A percentile compares a stretch with the other conserved stretches of the same genome.
These are phyloP conservation scores for Leucoma salicis DNA, from an alignment of 2,888 invertebrate genomes.

Conservation along the genomic window DNA sequence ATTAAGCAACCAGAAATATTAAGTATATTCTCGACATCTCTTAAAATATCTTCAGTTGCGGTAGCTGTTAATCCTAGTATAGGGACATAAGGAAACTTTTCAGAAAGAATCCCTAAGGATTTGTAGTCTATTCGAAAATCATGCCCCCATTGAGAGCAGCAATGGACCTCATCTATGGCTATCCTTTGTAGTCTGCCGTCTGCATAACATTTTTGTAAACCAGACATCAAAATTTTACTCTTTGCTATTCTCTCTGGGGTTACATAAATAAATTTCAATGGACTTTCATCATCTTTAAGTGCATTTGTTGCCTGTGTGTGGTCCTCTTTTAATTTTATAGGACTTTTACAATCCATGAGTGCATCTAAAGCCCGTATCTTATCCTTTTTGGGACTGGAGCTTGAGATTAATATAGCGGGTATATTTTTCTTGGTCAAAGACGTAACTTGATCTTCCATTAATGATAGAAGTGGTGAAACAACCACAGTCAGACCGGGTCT, in stretches of 20 bases:
- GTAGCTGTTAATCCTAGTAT: conserved; percentile 96
- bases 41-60: conserved; percentile 90
- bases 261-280: conserved; percentile 90
- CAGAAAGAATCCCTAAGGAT: conserved; percentile 90
- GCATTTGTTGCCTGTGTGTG: conserved; percentile 77
- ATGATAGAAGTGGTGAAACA: conserved; percentile 91
- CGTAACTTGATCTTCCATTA: conserved; percentile 95
- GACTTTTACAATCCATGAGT: conserved; percentile 82
- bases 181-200: conserved; percentile 87
- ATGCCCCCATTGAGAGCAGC: conserved; percentile 97
- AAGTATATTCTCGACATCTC: conserved; percentile 93
- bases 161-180: conserved; percentile 96
- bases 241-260: conserved; percentile 95
- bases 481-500: conserved; percentile 88
- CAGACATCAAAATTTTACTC: conserved; percentile 92
- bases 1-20: conserved; percentile 89
- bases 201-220: conserved; percentile 90
- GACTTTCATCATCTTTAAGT: conserved; percentile 82
- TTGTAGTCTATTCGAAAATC: conserved; percentile 96
- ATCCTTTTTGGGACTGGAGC: conserved; percentile 84
- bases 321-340: conserved; percentile 87
- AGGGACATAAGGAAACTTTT: conserved; percentile 91
- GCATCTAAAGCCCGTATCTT: conserved; percentile 74
- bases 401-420: conserved; percentile 86
- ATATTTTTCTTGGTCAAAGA: conserved; percentile 84